Percentiles rank a stretch among this genome's conserved stretches.
phyloP scores from a whole-genome alignment of 2,113 vertebrate species.

The Mormyrus lacerda region DNA sequence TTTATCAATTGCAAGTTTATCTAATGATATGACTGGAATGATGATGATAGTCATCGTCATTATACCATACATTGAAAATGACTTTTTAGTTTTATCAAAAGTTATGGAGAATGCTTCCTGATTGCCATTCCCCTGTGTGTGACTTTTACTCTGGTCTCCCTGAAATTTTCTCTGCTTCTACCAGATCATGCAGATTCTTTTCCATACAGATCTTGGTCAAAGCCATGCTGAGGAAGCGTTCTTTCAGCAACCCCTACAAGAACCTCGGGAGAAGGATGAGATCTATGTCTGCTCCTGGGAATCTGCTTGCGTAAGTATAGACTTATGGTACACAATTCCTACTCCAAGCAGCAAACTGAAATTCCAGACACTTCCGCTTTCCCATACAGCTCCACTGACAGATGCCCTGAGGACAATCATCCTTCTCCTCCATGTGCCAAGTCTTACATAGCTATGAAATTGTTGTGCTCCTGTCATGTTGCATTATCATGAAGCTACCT shows the following conservation, averaged over 20 bases:
- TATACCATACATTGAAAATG: neutral
- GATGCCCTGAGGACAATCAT: neutral
- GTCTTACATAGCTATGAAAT: neutral
- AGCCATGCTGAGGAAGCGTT: conserved; percentile 91
- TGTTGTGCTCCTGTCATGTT: neutral
- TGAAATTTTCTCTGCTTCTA: conserved; percentile 11
- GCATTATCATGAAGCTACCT: neutral
- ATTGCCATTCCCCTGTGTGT: neutral
- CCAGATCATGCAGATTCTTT: neutral
- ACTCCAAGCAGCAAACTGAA: neutral
- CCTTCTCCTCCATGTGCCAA: neutral
- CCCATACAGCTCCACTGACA: neutral
- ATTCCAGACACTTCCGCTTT: neutral
- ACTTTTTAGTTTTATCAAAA: neutral
- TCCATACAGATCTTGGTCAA: conserved; percentile 85
- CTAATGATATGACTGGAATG: neutral
- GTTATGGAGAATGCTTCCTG: neutral
- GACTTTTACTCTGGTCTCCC: neutral
- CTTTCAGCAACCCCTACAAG: conserved; percentile 91
- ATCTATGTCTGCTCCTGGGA: conserved; percentile 89
- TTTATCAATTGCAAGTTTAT: neutral
- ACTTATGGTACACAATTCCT: neutral
- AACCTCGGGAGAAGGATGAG: conserved; percentile 65
- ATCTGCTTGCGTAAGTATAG: conserved; percentile 74
- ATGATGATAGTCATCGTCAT: neutral